Evolutionary conservation across 2,113 vertebrate genomes (phyloP).

Genomic region (Calidris pygmaea): DNA sequence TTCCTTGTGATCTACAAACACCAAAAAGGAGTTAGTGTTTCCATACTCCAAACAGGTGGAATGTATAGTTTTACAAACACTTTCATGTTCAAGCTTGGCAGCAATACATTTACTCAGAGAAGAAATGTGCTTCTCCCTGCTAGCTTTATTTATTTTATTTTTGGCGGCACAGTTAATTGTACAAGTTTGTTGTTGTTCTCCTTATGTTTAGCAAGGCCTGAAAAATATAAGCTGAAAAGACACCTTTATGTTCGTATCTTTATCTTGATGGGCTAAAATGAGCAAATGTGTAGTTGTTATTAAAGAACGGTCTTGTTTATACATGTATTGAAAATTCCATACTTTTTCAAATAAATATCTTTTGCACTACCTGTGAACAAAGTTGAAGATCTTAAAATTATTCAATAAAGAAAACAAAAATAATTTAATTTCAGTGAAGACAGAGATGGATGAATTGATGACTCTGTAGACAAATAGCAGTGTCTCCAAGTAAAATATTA

Average conservation of each 20-base stretch:
- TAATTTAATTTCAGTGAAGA: background rate
- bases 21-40: rapidly evolving
- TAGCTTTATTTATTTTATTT: background rate
- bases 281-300: background rate
- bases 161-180: background rate
- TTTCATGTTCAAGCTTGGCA: background rate
- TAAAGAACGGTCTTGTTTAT: background rate
- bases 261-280: background rate
- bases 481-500: background rate
- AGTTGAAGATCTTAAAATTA: background rate
- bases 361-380: background rate
- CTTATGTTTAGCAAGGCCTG: background rate
- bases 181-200: background rate
- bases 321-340: background rate
- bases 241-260: background rate
- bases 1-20: background rate
- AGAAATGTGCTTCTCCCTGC: background rate
- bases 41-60: background rate
- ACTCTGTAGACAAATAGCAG: background rate
- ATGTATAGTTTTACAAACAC: background rate
- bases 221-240: background rate
- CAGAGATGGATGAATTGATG: background rate
- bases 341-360: background rate
- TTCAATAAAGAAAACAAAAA: background rate
- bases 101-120: background rate